Evolutionary conservation across 2,113 vertebrate genomes (phyloP).

Genomic region (Chaetodon auriga): DNA sequence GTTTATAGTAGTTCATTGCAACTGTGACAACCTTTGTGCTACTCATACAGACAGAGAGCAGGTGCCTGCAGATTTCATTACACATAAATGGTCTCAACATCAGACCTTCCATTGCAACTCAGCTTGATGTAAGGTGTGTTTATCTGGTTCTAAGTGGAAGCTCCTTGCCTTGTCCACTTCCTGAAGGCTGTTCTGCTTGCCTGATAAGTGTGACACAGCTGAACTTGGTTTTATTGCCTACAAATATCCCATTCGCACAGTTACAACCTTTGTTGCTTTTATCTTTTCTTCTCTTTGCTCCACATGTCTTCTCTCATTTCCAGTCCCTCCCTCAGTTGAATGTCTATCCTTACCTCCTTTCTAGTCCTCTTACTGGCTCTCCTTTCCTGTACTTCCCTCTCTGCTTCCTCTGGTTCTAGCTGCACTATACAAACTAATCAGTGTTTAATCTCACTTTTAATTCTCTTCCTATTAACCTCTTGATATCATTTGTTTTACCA

Average conservation of each 20-base stretch:
- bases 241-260: conserved; percentile 7
- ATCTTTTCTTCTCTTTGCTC: conserved; percentile 17
- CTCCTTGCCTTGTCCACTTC: not conserved
- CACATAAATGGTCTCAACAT: not conserved
- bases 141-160: not conserved
- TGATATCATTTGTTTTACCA: conserved; percentile 83
- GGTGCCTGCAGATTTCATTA: not conserved
- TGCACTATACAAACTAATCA: conserved; percentile 72
- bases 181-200: not conserved
- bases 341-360: not conserved
- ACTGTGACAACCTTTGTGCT: not conserved
- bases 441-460: conserved; percentile 82
- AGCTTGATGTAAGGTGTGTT: not conserved
- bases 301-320: not conserved
- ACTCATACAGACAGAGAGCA: not conserved
- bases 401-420: conserved; percentile 46
- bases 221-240: not conserved
- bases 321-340: not conserved
- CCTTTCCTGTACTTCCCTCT: conserved; percentile 8
- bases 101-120: not conserved
- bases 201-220: not conserved
- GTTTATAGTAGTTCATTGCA: not conserved
- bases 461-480: conserved; percentile 85
- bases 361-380: not conserved
- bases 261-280: conserved; percentile 4